Evolutionary conservation across 2,797 vertebrate species (phyloP).

Genomic region (Rhinella marina): DNA sequence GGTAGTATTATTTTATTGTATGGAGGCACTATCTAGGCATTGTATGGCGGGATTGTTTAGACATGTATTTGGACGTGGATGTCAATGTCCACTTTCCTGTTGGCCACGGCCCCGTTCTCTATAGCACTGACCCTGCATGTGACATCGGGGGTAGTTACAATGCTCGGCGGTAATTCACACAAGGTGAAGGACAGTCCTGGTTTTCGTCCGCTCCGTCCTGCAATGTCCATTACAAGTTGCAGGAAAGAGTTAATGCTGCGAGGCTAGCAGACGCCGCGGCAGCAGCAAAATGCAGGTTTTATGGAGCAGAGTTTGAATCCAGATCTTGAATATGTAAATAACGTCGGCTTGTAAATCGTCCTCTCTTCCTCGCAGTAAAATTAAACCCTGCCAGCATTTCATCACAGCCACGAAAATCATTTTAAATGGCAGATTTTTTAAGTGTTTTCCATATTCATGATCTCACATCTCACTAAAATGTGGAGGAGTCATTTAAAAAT

Average conservation of each 20-base stretch:
- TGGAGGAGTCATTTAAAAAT: conserved; percentile 45
- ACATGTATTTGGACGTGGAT: no score
- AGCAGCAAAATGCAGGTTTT: conserved; percentile 18
- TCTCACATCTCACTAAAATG: conserved; percentile 32
- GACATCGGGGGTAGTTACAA: background rate
- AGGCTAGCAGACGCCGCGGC: background rate
- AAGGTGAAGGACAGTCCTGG: background rate
- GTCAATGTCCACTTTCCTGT: no score
- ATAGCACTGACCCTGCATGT: no score
- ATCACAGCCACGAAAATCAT: conserved; percentile 44
- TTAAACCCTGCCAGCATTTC: conserved; percentile 55
- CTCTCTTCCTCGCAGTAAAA: conserved; percentile 48
- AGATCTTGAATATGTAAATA: conserved; percentile 47
- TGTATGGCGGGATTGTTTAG: no score
- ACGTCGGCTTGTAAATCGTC: conserved; percentile 36
- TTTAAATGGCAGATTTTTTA: conserved; percentile 42
- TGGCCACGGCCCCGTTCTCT: no score
- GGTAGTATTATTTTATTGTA: no score
- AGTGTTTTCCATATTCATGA: conserved; percentile 57
- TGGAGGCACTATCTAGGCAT: no score
- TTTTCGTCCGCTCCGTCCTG: background rate
- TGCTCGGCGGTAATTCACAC: background rate
- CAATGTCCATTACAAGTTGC: background rate
- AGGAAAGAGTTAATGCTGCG: background rate
- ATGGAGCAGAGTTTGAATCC: conserved; percentile 27